Percentiles rank a stretch among this genome's conserved stretches.
Evolutionary conservation across 2,888 invertebrate species (phyloP).

Genomic region (Rhingia rostrata): DNA sequence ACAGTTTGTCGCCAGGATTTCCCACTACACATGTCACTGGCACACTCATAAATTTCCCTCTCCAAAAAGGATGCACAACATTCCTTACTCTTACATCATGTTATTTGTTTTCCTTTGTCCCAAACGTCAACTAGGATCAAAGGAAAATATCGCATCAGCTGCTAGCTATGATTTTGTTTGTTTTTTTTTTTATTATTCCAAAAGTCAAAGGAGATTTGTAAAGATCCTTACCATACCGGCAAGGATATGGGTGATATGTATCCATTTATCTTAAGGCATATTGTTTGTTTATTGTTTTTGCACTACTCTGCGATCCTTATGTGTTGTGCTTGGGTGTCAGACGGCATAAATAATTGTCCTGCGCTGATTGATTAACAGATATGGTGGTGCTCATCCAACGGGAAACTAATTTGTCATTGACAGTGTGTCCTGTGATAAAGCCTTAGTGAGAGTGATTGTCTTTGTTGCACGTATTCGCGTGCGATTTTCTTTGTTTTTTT

Average conservation of each 20-base stretch:
- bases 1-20: conserved; percentile 63
- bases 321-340: conserved; percentile 37
- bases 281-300: conserved; percentile 49
- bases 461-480: conserved; percentile 10
- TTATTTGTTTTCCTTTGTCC: conserved; percentile 67
- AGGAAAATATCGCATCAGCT: conserved; percentile 54
- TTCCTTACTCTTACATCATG: conserved; percentile 54
- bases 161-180: conserved; percentile 24
- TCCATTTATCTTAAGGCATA: conserved; percentile 45
- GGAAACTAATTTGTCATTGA: conserved; percentile 40
- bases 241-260: conserved; percentile 15
- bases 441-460: conserved; percentile 12
- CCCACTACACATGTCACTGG: conserved; percentile 53
- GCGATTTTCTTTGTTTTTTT: conserved; percentile 1
- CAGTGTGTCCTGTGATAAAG: conserved; percentile 10
- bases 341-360: conserved; percentile 54
- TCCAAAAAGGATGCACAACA: conserved; percentile 12
- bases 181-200: conserved; percentile 17
- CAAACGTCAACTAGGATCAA: conserved; percentile 60
- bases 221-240: background rate
- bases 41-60: conserved; percentile 61
- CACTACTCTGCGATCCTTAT: conserved; percentile 40
- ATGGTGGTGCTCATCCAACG: conserved; percentile 28
- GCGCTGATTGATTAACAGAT: conserved; percentile 54
- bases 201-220: conserved; percentile 9